Percentiles rank a stretch among this genome's conserved stretches.
Evolutionary conservation across 2,797 vertebrate species (phyloP).

Genomic region (Denticeps clupeoides): DNA sequence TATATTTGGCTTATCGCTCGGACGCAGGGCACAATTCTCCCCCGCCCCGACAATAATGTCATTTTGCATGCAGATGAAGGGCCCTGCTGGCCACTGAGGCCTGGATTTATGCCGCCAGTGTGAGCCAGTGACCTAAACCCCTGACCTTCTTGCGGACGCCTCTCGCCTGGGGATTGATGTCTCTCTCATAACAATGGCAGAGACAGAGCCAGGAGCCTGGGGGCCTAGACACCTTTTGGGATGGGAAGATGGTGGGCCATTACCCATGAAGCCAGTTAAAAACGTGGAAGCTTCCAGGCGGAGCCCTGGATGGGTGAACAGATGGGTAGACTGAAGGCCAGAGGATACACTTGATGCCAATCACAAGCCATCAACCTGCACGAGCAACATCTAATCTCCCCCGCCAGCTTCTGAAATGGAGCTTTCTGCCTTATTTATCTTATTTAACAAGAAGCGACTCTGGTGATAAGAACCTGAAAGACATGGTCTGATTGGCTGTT

Average conservation of each 20-base stretch:
- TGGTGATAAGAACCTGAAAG: conserved; percentile 25
- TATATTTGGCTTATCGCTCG: conserved; percentile 56
- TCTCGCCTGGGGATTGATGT: conserved; percentile 26
- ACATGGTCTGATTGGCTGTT: conserved; percentile 24
- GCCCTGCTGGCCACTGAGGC: conserved; percentile 42
- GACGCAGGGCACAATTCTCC: conserved; percentile 48
- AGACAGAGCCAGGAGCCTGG: conserved; percentile 22
- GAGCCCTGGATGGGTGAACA: neutral
- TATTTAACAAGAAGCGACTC: conserved; percentile 26
- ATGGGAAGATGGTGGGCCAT: neutral
- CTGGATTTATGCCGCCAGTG: conserved; percentile 33
- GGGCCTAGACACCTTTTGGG: neutral
- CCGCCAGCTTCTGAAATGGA: conserved; percentile 26
- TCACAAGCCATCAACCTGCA: conserved; percentile 23
- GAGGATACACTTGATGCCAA: conserved; percentile 16
- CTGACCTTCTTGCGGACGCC: conserved; percentile 38
- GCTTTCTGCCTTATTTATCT: conserved; percentile 7
- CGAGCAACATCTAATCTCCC: conserved; percentile 32
- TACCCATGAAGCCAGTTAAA: no score
- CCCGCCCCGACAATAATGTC: conserved; percentile 46
- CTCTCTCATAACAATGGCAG: conserved; percentile 31
- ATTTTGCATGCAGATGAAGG: conserved; percentile 58
- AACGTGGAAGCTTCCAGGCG: neutral
- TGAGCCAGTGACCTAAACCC: conserved; percentile 43
- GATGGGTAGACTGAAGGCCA: neutral